Base-by-base conservation (phyloP, 1,140 invertebrate species). In the Bathynomus jamesi region DNA sequence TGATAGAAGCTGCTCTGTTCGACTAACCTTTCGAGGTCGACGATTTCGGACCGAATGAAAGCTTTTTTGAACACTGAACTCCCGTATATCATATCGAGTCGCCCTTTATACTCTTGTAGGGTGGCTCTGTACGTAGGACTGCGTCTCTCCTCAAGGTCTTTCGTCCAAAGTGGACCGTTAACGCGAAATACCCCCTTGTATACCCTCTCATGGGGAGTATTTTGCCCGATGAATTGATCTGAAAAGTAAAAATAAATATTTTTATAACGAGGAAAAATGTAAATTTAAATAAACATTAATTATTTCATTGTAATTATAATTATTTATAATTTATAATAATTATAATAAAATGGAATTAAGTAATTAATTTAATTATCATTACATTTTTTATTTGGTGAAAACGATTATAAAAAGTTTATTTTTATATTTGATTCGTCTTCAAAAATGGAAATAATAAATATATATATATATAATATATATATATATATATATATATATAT, bases 1-100 rank as follows among this genome's bases (percentile, higher is more conserved):
- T n/a, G n/a, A n/a, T n/a, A n/a, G n/a, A n/a, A n/a, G n/a, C n/a
- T n/a, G n/a, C n/a, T n/a, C n/a, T n/a, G n/a, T n/a, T n/a, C n/a
- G n/a, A n/a, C n/a, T n/a, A n/a, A 69, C 67, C 67, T 69, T 29
- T 69, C 67, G 11, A 69, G 53, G 30, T 53, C 67, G 13, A 69
- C 17, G 29, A 69, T 69, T 69, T 69, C 67, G 8, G 67, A 69
- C 46, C 46, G 67, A 11, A 69, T 53, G 53, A 61, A 61, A 7
- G 32, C 46, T 28, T 29, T 61, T 28, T 69, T 69, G 3, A 69
- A 69, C n/a, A 69, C 53, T 29, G 67, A 69, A 17, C 53, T 69
- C n/a, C 53, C 60, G 46, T 61, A 69, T n/a, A 69, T 69, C 28
- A 28, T 53, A 28, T 69, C 67, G 24, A 69, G 29, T 13, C 67